Base-by-base conservation (phyloP, 2,797 vertebrate species). In the Craterocephalus amniculus region DNA sequence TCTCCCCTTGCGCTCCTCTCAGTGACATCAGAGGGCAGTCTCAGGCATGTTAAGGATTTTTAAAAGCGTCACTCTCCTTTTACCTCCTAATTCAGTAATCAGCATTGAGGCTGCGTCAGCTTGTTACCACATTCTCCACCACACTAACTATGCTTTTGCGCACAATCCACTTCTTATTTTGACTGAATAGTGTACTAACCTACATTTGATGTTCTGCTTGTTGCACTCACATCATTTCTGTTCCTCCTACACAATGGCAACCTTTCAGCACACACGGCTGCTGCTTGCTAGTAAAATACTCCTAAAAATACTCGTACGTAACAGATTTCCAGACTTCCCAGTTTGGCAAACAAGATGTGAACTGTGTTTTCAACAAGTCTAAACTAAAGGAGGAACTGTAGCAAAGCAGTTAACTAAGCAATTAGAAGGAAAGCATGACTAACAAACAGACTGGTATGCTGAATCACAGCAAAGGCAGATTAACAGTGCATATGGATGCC, bases 1-100 rank as follows among this genome's bases (percentile, higher is more conserved):
- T 51, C 84, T 61, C 80, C 62, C 76, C 26, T 74, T n/a, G n/a
- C 45, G n/a, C 45, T 22, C 45, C 76, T 68, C 81, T 71, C 81
- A 59, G 86, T 94, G 93, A 94, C 93, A 94, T 95, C 93, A 94
- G 88, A 94, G 91, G 88, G 87, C 91, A 88, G 92, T 93, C 89
- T 93, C 88, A 90, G 92, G 93, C 93, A 92, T 91, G 91, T 90
- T 73, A 90, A 93, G 87, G 90, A 91, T 93, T 92, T 49, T 86
- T 87, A 90, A 91, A 78, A 80, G 85, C 85, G 79, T 88, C 85
- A 67, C 81, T 86, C 70, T 83, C 59, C 67, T 59, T 34, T 60
- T 70, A 45, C 80, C 83, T 72, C 72, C 66, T 16, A 74, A 76
- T 76, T 67, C 80, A 49, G 27, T 3, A 49, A 24, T 40, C 58